Conservation (phyloP, 2,797 vertebrate species). For the Myotis daubentonii region DNA sequence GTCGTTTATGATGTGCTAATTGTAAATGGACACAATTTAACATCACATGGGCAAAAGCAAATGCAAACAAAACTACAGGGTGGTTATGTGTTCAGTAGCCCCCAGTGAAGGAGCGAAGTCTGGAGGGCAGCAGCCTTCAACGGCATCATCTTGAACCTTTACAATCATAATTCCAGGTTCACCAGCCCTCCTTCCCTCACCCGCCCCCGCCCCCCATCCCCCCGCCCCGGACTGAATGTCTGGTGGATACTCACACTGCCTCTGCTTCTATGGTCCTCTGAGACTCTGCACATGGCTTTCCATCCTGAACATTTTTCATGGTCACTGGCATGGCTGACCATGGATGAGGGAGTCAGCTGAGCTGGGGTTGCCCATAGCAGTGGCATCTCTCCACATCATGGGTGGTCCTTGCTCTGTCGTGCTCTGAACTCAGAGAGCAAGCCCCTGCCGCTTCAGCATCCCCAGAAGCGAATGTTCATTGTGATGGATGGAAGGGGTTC, state of each 20-base stretch:
- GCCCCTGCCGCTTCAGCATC: accelerated
- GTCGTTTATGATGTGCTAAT: background rate
- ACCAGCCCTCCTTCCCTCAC: background rate
- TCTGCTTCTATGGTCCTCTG: background rate
- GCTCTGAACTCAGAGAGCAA: background rate
- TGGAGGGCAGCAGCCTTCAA: background rate
- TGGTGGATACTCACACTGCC: accelerated
- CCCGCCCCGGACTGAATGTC: accelerated
- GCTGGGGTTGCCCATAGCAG: accelerated
- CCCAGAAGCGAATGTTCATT: accelerated
- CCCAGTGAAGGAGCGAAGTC: background rate
- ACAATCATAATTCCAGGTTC: accelerated
- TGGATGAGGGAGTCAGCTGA: background rate
- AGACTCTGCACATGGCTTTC: background rate
- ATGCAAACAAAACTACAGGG: accelerated
- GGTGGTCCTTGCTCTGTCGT: accelerated
- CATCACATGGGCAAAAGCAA: background rate
- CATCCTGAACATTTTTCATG: accelerated
- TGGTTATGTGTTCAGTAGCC: background rate
- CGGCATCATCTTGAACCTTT: accelerated
- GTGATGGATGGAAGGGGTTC: background rate
- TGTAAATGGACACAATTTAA: too few relatives aligned
- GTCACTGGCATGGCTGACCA: too few relatives aligned
- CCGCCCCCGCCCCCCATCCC: too few relatives aligned
- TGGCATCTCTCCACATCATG: accelerated